A percentile compares a stretch with the other conserved stretches of the same genome.
phyloP scores from a whole-genome alignment of 2,797 vertebrate genomes.

The Selene dorsalis region DNA sequence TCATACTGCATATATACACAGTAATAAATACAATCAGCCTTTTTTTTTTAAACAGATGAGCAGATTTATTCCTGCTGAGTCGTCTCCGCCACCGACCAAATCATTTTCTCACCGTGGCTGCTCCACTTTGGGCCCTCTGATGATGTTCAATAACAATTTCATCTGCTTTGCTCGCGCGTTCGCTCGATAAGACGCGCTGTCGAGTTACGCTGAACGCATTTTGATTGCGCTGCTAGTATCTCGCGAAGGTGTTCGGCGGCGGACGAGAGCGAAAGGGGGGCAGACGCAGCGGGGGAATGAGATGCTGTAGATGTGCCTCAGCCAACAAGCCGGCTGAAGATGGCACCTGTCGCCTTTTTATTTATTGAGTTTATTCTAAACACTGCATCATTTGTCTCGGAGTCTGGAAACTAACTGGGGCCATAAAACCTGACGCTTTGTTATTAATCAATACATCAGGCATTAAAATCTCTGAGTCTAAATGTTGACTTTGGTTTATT shows the following conservation, averaged over 20 bases:
- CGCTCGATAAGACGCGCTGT: slow-evolving; percentile 39
- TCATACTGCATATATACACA: no score
- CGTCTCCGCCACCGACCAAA: slow-evolving; percentile 23
- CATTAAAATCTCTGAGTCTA: slow-evolving; percentile 33
- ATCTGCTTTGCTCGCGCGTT: slow-evolving; percentile 57
- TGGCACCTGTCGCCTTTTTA: slow-evolving; percentile 32
- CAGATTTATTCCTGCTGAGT: slow-evolving; percentile 8
- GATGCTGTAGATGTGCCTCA: slow-evolving; percentile 19
- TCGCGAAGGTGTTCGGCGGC: slow-evolving; percentile 14
- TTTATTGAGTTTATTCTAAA: slow-evolving; percentile 43
- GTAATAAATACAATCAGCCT: no score
- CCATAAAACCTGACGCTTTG: slow-evolving; percentile 16
- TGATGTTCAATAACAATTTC: slow-evolving; percentile 56
- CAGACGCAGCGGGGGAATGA: slow-evolving; percentile 14
- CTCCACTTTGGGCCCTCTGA: slow-evolving; percentile 14
- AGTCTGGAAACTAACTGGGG: background rate
- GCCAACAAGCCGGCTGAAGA: slow-evolving; percentile 33
- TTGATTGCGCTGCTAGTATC: slow-evolving; percentile 50
- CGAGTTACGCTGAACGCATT: slow-evolving; percentile 59
- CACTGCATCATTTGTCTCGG: slow-evolving; percentile 15
- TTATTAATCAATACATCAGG: slow-evolving; percentile 45
- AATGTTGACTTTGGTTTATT: slow-evolving; percentile 47
- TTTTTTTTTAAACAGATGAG: no score
- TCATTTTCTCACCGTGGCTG: slow-evolving; percentile 4
- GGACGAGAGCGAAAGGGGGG: background rate